These are phyloP conservation scores for Parazoanthus atlanticus DNA, from an alignment of 92 coral and sea anemone genomes.

Conservation along the genomic window DNA sequence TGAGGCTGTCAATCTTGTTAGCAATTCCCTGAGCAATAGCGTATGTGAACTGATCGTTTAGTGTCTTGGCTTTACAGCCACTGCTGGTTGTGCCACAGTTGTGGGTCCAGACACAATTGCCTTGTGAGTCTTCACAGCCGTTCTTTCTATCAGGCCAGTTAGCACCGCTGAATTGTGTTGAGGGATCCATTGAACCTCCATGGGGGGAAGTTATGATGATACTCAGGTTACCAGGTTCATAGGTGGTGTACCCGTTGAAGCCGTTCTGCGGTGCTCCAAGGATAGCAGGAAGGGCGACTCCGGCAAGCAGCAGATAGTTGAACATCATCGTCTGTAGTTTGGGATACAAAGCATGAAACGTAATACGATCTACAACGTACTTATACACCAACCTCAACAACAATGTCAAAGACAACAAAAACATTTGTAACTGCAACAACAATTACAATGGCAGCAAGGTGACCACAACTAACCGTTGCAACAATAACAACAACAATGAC, in stretches of 20 bases:
- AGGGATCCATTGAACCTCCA: neutral
- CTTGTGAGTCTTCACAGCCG: slow-evolving; percentile 16
- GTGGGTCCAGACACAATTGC: slow-evolving; percentile 32
- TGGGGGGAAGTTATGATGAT: slow-evolving; percentile 25
- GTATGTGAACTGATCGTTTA: neutral
- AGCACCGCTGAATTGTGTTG: slow-evolving; percentile 9
- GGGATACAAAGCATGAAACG: too few species aligned
- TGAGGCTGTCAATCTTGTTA: neutral
- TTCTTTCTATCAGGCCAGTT: slow-evolving; percentile 29
- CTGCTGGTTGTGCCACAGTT: neutral
- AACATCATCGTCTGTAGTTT: neutral
- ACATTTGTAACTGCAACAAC: too few species aligned
- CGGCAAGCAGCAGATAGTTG: neutral
- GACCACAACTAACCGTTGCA: too few species aligned
- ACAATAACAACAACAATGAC: too few species aligned
- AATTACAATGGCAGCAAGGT: too few species aligned
- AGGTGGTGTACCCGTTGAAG: slow-evolving; percentile 21
- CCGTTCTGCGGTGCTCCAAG: slow-evolving; percentile 11
- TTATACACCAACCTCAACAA: too few species aligned
- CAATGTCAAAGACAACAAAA: too few species aligned
- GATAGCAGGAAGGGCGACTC: neutral
- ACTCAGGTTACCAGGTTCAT: slow-evolving; percentile 27
- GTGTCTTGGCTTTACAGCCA: neutral
- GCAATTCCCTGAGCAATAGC: slow-evolving; percentile 32
- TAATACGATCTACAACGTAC: too few species aligned